Percentiles rank a stretch among this genome's conserved stretches.
Evolutionary conservation across 2,797 vertebrate species (phyloP).

Genomic region (Squalus acanthias): DNA sequence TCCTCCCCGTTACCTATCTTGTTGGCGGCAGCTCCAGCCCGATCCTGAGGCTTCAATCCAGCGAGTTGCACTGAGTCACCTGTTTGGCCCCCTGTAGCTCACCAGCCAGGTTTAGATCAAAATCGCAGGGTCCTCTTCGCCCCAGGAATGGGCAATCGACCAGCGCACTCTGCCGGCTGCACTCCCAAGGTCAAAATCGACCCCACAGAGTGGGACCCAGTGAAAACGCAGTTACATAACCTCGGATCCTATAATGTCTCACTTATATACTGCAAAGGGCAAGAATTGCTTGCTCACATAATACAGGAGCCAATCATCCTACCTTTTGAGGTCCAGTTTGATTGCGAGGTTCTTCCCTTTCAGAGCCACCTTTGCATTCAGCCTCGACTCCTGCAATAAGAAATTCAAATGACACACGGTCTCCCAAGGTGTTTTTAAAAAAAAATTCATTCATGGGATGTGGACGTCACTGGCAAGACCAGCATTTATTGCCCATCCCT

Average conservation of each 20-base stretch:
- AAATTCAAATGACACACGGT: neutral
- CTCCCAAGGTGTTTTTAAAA: no score
- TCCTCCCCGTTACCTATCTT: neutral
- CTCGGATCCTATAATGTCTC: neutral
- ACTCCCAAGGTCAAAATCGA: neutral
- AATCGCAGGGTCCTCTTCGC: no score
- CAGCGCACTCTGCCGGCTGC: neutral
- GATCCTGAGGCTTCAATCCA: neutral
- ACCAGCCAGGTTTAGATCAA: neutral
- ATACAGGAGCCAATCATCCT: neutral
- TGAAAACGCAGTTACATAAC: neutral
- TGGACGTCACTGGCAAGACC: no score
- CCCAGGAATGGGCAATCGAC: neutral
- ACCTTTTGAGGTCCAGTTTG: constrained; percentile 82
- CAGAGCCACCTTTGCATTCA: constrained; percentile 76
- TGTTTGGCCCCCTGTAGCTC: neutral
- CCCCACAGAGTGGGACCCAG: neutral
- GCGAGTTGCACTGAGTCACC: neutral
- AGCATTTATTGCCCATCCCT: neutral
- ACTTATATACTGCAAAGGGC: neutral
- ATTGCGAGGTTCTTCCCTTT: constrained; percentile 72
- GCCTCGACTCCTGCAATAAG: constrained; percentile 60
- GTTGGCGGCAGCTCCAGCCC: neutral
- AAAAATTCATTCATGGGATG: no score
- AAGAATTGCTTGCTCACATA: neutral